These are phyloP conservation scores for Orchestia grillus DNA, from an alignment of 1,140 invertebrate species.

Conservation along the genomic window DNA sequence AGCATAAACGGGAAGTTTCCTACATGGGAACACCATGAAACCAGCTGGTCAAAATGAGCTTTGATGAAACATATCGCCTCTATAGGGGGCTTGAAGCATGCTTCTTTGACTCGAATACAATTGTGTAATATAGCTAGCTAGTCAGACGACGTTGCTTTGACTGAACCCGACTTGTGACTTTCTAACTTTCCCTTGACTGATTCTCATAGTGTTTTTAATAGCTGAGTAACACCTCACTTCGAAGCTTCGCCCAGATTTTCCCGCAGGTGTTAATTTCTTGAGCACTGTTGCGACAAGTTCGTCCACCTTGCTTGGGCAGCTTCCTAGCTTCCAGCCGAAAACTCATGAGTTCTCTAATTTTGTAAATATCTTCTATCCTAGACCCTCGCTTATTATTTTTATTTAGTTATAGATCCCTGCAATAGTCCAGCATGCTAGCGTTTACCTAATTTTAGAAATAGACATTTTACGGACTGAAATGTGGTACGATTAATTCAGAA, in stretches of 20 bases:
- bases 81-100: background rate
- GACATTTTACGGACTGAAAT: background rate
- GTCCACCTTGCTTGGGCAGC: background rate
- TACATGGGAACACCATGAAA: background rate
- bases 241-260: background rate
- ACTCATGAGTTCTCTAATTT: background rate
- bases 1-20: background rate
- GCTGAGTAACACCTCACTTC: background rate
- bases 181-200: background rate
- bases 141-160: background rate
- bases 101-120: background rate
- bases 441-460: background rate
- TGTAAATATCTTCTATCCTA: background rate
- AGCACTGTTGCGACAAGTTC: background rate
- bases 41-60: background rate
- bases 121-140: conserved; percentile 25
- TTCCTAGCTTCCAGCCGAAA: background rate
- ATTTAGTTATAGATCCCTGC: background rate
- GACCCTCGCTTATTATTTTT: background rate
- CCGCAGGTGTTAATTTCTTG: background rate
- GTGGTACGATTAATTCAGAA: background rate
- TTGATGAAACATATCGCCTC: background rate
- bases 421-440: background rate
- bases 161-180: conserved; percentile 26
- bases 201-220: background rate